Base-by-base conservation (phyloP, 2,888 invertebrate species). In the Drosophila mettleri region DNA sequence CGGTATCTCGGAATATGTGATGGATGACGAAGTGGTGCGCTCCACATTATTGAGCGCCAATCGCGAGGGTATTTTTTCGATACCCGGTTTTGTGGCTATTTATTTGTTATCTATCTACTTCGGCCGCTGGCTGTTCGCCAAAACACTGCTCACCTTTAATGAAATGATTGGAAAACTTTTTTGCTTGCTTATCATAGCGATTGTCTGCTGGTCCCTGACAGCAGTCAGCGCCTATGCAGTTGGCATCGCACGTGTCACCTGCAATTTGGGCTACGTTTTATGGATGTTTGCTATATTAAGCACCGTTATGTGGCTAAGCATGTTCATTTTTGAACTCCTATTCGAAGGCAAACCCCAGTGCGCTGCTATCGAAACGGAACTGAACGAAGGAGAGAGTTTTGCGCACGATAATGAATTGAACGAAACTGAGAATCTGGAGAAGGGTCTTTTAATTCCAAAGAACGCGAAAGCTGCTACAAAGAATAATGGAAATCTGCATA, bases 11-110 rank as follows among this genome's bases (percentile, higher is more conserved):
- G 91, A 94, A 1, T 98, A 95, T 94, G 95, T 97, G 0, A 94
- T 97, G 81, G 90, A 94, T 70, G 70, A 94, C 52, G 90, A 94
- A 54, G 87, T 92, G 3, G 91, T 93, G 1, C 93, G 97, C 65
- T 92, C 92, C 48, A 93, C 93, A 49, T 67, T 98, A 4, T 93
- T 94, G 52, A 93, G 94, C 58, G 97, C 98, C 0, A 99, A 99
- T 92, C 94, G 97, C 60, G 99, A 99, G 93, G 99, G 99, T 0
- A 92, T 99, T 39, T 94, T 95, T n/a, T 98, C 99, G 0, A 93
- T 95, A 39, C 93, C 96, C 0, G 99, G 99, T 1, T 99, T 97
- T 91, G 93, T 98, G 1, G 94, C 96, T 0, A 92, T 99, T 8
- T 98, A 97, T 92, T 93, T 98, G 58, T 93, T 95, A 73, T 95